These are phyloP conservation scores for Ceratina calcarata DNA, from an alignment of 1,140 invertebrate species.

Conservation along the genomic window DNA sequence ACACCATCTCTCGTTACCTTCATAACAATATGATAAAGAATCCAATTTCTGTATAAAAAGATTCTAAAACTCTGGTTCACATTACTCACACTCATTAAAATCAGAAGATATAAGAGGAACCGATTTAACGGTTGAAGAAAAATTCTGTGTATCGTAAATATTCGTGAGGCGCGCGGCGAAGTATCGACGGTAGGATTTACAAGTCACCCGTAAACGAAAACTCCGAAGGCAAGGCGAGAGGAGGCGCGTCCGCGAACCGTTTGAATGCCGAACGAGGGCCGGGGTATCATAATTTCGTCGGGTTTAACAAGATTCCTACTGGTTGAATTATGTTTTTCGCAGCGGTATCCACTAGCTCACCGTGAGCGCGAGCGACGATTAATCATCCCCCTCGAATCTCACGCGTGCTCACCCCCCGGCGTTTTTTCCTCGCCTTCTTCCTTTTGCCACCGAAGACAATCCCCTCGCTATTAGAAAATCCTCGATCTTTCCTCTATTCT, in stretches of 20 bases:
- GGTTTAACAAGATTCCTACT: conserved; percentile 54
- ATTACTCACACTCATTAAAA: no score
- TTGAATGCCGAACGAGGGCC: conserved; percentile 46
- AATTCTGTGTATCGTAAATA: background rate
- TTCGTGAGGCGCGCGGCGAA: background rate
- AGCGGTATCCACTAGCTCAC: conserved; percentile 41
- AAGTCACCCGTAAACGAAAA: conserved; percentile 30
- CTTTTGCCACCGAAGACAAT: background rate
- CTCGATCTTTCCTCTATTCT: no score
- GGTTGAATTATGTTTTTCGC: conserved; percentile 53
- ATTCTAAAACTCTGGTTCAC: no score
- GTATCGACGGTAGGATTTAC: conserved; percentile 33
- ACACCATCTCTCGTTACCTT: no score
- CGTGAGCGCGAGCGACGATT: conserved; percentile 29
- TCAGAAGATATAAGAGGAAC: background rate
- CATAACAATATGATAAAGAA: no score
- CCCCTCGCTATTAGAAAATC: background rate
- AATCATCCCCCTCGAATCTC: conserved; percentile 49
- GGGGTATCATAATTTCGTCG: conserved; percentile 50
- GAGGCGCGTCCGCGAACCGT: background rate
- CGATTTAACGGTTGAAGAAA: background rate
- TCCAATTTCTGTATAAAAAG: no score
- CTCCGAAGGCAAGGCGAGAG: background rate
- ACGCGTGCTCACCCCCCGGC: conserved; percentile 37
- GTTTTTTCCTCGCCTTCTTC: conserved; percentile 25